Conservation (phyloP, 2,888 invertebrate species). For the Leptopilina myrica region DNA sequence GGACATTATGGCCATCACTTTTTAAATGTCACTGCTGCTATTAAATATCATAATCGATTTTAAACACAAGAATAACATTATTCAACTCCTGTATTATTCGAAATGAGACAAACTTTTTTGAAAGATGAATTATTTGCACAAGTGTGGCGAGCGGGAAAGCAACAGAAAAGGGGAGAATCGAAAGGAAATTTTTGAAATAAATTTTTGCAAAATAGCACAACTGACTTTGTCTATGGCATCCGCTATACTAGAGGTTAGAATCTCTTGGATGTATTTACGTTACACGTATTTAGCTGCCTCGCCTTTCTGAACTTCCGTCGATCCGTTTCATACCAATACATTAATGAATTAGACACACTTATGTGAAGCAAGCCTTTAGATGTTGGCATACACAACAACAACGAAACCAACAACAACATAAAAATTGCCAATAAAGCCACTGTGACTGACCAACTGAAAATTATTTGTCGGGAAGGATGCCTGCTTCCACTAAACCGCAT, state of each 20-base stretch:
- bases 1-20: too few relatives aligned
- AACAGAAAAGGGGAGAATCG: too few relatives aligned
- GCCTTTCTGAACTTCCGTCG: slow-evolving; percentile 63
- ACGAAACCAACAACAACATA: slow-evolving; percentile 21
- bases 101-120: too few relatives aligned
- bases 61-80: too few relatives aligned
- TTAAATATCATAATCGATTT: background rate
- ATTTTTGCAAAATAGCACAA: slow-evolving; percentile 14
- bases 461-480: slow-evolving; percentile 58
- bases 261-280: slow-evolving; percentile 60
- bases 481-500: background rate
- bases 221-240: slow-evolving; percentile 59
- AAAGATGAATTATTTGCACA: too few relatives aligned
- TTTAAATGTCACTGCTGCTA: background rate
- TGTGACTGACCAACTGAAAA: slow-evolving; percentile 63
- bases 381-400: background rate
- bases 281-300: slow-evolving; percentile 59
- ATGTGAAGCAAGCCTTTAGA: background rate
- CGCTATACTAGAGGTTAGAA: slow-evolving; percentile 59
- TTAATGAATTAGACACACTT: slow-evolving; percentile 43
- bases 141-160: too few relatives aligned
- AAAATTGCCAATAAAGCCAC: slow-evolving; percentile 49
- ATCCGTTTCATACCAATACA: slow-evolving; percentile 55
- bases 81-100: too few relatives aligned
- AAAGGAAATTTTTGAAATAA: background rate